Percentiles rank a stretch among this genome's conserved stretches.
Evolutionary conservation across 2,797 vertebrate species (phyloP).

Genomic region (Champsocephalus gunnari): DNA sequence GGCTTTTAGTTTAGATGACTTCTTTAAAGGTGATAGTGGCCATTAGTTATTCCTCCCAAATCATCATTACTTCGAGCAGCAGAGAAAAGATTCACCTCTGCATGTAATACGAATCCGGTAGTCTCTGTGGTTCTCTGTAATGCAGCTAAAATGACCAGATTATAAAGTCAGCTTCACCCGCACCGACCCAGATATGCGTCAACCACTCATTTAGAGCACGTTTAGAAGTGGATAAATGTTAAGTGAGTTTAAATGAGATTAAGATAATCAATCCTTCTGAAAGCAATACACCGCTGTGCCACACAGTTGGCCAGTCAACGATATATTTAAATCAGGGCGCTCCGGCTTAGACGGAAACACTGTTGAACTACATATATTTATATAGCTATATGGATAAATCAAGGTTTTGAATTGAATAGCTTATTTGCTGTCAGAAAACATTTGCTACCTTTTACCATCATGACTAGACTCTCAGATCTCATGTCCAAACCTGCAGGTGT

Average conservation of each 20-base stretch:
- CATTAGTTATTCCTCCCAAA: not conserved
- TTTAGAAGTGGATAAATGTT: constrained; percentile 51
- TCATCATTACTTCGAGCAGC: not conserved
- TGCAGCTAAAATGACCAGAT: constrained; percentile 17
- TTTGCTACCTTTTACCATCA: not conserved
- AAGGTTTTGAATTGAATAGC: too few relatives aligned
- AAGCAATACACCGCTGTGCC: constrained; percentile 36
- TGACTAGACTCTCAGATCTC: not conserved
- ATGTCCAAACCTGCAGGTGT: not conserved
- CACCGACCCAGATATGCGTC: constrained; percentile 9
- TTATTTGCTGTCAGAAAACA: not conserved
- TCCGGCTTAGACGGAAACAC: constrained; percentile 6
- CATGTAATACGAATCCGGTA: constrained; percentile 25
- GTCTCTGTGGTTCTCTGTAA: constrained; percentile 3
- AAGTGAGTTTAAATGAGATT: constrained; percentile 37
- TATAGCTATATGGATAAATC: too few relatives aligned
- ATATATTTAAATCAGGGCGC: constrained; percentile 5
- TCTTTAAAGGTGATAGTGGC: not conserved
- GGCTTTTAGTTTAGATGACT: too few relatives aligned
- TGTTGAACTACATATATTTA: not conserved
- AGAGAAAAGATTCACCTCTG: not conserved
- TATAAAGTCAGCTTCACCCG: constrained; percentile 4
- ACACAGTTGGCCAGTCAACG: not conserved
- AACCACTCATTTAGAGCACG: constrained; percentile 23
- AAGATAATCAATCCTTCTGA: constrained; percentile 36